Percentiles rank a stretch among this genome's conserved stretches.
Evolutionary conservation across 2,113 vertebrate species (phyloP).

Genomic region (Alexandromys fortis): DNA sequence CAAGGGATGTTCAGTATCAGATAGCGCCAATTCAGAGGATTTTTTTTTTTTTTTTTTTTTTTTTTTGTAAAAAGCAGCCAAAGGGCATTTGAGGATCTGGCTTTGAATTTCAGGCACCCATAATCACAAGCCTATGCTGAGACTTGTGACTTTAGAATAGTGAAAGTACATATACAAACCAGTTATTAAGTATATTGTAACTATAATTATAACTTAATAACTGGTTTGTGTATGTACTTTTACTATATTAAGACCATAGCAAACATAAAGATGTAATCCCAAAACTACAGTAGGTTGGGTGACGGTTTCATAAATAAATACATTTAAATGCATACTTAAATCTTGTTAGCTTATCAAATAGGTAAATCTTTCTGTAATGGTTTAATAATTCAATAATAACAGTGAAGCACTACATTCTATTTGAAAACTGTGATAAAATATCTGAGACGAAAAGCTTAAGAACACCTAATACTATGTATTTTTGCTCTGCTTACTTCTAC

Average conservation of each 20-base stretch:
- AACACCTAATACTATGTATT: not conserved
- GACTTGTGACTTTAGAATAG: too few species aligned
- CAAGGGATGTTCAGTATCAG: too few species aligned
- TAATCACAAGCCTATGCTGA: too few species aligned
- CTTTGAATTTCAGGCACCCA: too few species aligned
- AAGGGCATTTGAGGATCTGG: too few species aligned
- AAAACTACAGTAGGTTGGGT: not conserved
- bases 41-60: too few species aligned
- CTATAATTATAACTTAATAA: too few species aligned
- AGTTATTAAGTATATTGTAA: too few species aligned
- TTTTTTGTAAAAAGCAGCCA: too few species aligned
- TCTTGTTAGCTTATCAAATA: not conserved
- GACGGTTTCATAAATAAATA: rapidly evolving
- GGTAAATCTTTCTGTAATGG: rapidly evolving
- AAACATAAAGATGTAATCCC: not conserved
- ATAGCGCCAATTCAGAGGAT: too few species aligned
- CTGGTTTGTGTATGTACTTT: too few species aligned
- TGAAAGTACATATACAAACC: too few species aligned
- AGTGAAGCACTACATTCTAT: rapidly evolving
- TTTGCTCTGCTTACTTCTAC: not conserved
- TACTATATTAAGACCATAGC: not conserved
- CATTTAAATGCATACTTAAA: not conserved
- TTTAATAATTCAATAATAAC: not conserved
- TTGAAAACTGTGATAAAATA: not conserved
- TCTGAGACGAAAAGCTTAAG: not conserved